phyloP scores from a whole-genome alignment of 2,888 invertebrate species.

The Drosophila kambysellisi region DNA sequence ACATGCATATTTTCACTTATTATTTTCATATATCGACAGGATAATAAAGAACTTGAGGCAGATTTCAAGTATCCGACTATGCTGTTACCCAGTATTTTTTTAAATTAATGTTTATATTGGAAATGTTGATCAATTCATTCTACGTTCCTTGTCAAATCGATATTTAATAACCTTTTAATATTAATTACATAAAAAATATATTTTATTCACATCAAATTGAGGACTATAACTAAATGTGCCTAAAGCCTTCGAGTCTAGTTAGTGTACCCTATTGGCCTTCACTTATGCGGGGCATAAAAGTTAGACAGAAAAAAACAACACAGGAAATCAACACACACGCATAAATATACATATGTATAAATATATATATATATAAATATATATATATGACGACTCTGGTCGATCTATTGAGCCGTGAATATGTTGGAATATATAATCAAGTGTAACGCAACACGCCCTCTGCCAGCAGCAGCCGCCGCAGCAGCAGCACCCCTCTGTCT shows the following conservation, averaged over 20 bases:
- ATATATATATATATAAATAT: background rate
- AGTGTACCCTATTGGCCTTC: constrained; percentile 11
- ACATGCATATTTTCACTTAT: constrained; percentile 80
- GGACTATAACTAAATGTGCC: accelerated
- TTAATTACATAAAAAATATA: background rate
- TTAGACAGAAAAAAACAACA: constrained; percentile 1
- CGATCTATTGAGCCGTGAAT: constrained; percentile 79
- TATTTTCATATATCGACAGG: constrained; percentile 64
- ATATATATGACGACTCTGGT: constrained; percentile 51
- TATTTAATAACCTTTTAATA: background rate
- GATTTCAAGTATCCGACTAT: background rate
- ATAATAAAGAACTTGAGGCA: background rate
- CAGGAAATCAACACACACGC: constrained; percentile 53
- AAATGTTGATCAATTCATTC: background rate
- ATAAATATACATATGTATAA: background rate
- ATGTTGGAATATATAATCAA: constrained; percentile 81
- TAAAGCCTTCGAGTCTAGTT: background rate
- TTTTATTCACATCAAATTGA: background rate
- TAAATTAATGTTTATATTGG: background rate
- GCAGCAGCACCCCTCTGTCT: constrained; percentile 10
- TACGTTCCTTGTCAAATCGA: background rate
- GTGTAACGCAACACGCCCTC: constrained; percentile 66
- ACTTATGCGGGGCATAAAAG: background rate
- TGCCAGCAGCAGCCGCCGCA: background rate
- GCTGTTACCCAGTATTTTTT: constrained; percentile 5